phyloP scores from a whole-genome alignment of 2,797 vertebrate species.

The Crax fasciolata region DNA sequence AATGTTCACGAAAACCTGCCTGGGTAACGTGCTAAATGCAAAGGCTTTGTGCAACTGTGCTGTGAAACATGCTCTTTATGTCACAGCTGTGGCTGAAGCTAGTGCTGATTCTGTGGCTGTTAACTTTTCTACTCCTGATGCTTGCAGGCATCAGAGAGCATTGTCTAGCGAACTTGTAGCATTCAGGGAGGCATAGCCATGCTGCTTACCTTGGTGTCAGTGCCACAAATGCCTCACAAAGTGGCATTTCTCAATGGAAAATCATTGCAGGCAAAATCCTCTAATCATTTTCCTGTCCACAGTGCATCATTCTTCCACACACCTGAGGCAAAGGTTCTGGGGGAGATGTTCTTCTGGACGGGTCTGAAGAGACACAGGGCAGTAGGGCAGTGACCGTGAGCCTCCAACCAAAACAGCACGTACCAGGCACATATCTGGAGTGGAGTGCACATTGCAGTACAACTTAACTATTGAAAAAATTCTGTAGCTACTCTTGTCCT shows the following conservation, averaged over 20 bases:
- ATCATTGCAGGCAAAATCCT: background rate
- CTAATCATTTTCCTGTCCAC: background rate
- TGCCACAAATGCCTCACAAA: background rate
- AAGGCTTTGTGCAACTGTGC: background rate
- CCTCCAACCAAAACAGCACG: background rate
- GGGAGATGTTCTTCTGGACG: background rate
- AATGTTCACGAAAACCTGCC: background rate
- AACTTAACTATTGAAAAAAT: background rate
- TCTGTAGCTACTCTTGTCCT: background rate
- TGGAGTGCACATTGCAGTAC: background rate
- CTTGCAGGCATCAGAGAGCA: background rate
- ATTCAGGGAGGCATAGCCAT: background rate
- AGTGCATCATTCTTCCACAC: background rate
- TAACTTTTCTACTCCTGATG: background rate
- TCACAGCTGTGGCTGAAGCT: background rate
- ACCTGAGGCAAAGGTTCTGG: background rate
- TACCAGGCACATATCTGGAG: background rate
- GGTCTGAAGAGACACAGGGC: background rate
- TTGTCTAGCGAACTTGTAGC: background rate
- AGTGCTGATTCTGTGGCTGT: background rate
- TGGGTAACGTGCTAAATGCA: background rate
- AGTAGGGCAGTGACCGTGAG: accelerated
- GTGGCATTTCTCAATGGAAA: background rate
- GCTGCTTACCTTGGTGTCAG: background rate
- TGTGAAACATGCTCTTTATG: accelerated